These are phyloP conservation scores for Glaucomys volans DNA, from an alignment of 2,113 vertebrate genomes.

Conservation along the genomic window DNA sequence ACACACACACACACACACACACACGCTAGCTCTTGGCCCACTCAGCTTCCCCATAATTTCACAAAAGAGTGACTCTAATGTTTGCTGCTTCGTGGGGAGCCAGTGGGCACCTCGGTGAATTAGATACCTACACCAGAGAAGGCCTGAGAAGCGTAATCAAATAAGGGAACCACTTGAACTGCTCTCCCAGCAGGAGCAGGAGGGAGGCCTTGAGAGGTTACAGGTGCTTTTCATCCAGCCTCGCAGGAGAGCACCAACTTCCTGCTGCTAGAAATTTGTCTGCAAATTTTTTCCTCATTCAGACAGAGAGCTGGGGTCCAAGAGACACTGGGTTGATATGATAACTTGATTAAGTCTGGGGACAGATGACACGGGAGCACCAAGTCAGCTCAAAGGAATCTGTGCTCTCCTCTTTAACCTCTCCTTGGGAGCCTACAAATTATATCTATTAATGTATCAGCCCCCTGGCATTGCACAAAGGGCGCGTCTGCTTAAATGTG, in stretches of 20 bases:
- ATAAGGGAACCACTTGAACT: conserved; percentile 91
- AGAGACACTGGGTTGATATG: conserved; percentile 92
- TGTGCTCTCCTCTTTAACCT: conserved; percentile 92
- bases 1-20: background rate
- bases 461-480: conserved; percentile 86
- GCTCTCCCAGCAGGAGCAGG: conserved; percentile 87
- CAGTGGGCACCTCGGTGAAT: background rate
- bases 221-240: conserved; percentile 93
- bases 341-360: conserved; percentile 95
- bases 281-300: conserved; percentile 93
- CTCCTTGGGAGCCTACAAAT: conserved; percentile 90
- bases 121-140: conserved; percentile 77
- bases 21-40: background rate
- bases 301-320: conserved; percentile 88
- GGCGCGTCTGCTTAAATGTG: conserved; percentile 76
- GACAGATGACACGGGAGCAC: conserved; percentile 89
- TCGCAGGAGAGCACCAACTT: conserved; percentile 88
- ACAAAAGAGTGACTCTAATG: conserved; percentile 80
- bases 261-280: conserved; percentile 98
- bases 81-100: conserved; percentile 74
- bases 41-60: conserved; percentile 57
- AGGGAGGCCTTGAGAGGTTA: conserved; percentile 88
- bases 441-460: conserved; percentile 88
- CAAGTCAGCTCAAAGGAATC: conserved; percentile 88
- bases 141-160: conserved; percentile 90